A percentile compares a stretch with the other conserved stretches of the same genome.
These are phyloP conservation scores for Grammomys surdaster DNA, from an alignment of 2,113 vertebrate species.

Conservation along the genomic window DNA sequence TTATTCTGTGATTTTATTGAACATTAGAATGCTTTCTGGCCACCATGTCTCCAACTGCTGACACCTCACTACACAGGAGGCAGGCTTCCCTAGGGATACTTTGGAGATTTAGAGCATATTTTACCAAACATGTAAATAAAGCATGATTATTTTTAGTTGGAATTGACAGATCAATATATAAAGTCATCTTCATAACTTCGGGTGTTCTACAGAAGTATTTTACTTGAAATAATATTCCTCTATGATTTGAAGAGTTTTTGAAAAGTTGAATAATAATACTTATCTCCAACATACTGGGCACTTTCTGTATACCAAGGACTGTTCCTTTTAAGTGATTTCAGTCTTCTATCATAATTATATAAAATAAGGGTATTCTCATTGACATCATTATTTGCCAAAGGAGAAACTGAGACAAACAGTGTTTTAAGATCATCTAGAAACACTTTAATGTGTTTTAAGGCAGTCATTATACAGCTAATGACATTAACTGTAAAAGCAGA, in stretches of 20 bases:
- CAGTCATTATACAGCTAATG: constrained; percentile 1
- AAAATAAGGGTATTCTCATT: constrained; percentile 15
- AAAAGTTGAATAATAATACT: neutral
- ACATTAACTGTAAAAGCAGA: constrained; percentile 33
- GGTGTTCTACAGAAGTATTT: constrained; percentile 10
- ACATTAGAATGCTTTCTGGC: constrained; percentile 24
- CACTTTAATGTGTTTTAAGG: constrained; percentile 21
- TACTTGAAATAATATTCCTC: neutral
- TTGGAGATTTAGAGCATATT: constrained; percentile 19
- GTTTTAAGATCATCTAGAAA: constrained; percentile 16
- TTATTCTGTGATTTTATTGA: constrained; percentile 20
- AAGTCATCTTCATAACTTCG: neutral
- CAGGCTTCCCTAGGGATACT: neutral
- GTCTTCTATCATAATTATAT: constrained; percentile 23
- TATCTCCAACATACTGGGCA: neutral
- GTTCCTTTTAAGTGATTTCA: neutral
- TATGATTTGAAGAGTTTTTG: constrained; percentile 19
- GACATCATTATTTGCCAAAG: neutral
- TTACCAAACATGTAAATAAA: constrained; percentile 28
- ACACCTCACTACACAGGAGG: neutral
- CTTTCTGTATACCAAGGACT: neutral
- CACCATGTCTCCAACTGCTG: neutral
- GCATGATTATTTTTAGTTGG: neutral
- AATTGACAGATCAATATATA: constrained; percentile 17
- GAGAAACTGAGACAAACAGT: constrained; percentile 1